These are phyloP conservation scores for Hermetia illucens DNA, from an alignment of 1,140 invertebrate genomes.

Conservation along the genomic window DNA sequence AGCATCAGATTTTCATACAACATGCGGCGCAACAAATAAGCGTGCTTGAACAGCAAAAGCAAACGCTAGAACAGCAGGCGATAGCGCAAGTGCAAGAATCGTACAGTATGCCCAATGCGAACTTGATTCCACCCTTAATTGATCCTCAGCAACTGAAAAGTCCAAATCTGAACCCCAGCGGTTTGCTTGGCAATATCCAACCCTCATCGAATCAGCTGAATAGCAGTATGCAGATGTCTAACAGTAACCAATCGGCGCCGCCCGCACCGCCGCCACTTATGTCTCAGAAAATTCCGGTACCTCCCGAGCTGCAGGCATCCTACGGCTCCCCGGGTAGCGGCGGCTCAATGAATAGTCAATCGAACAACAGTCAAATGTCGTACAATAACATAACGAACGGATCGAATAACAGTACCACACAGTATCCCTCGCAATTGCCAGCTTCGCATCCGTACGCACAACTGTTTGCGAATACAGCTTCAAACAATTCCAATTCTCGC, in stretches of 20 bases:
- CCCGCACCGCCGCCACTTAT: too few relatives aligned
- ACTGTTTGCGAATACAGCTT: not conserved
- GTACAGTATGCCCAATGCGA: conserved; percentile 8
- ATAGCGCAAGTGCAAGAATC: conserved; percentile 18
- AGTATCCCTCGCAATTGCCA: not conserved
- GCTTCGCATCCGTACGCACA: not conserved
- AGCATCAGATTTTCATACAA: conserved; percentile 87
- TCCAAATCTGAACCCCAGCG: too few relatives aligned
- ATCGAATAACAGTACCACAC: too few relatives aligned
- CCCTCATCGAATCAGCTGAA: too few relatives aligned
- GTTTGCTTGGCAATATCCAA: too few relatives aligned
- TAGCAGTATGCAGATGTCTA: too few relatives aligned
- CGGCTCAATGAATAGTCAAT: not conserved
- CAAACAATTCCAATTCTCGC: not conserved
- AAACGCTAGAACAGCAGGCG: conserved; percentile 52
- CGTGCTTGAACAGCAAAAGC: conserved; percentile 65
- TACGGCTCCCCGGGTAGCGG: not conserved
- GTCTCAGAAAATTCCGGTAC: too few relatives aligned
- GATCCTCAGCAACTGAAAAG: conserved; percentile 1
- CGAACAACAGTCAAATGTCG: not conserved
- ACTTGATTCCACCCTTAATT: conserved; percentile 4
- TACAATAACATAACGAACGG: not conserved
- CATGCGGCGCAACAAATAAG: conserved; percentile 83
- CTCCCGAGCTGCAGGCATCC: too few relatives aligned
- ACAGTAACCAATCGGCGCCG: too few relatives aligned